These are phyloP conservation scores for Podiceps cristatus DNA, from an alignment of 2,113 vertebrate genomes.

Conservation along the genomic window DNA sequence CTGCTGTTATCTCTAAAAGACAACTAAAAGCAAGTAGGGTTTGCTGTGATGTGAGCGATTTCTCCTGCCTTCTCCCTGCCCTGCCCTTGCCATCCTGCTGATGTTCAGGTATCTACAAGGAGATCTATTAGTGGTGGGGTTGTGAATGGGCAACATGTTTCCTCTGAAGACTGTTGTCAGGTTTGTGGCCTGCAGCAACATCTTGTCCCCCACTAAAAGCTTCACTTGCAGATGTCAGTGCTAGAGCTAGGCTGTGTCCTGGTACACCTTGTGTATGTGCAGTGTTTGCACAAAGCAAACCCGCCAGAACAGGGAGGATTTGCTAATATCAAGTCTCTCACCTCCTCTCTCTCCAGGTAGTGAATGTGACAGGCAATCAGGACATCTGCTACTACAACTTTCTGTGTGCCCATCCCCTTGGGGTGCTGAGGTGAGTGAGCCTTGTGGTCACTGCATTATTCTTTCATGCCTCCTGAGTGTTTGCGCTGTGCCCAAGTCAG, in stretches of 20 bases:
- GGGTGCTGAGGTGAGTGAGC: conserved; percentile 78
- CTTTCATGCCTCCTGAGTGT: background rate
- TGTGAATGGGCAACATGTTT: background rate
- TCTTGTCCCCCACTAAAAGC: background rate
- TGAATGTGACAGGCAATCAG: conserved; percentile 84
- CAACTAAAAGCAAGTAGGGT: background rate
- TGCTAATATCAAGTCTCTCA: background rate
- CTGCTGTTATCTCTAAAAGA: background rate
- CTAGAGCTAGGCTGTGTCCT: background rate
- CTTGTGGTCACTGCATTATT: rapidly evolving
- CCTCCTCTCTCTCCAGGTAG: conserved; percentile 70
- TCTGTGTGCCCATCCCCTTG: conserved; percentile 82
- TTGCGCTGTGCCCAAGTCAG: background rate
- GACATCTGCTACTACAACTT: conserved; percentile 89
- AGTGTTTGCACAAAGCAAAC: background rate
- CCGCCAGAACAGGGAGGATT: background rate
- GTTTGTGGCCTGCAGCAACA: background rate
- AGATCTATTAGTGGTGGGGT: background rate
- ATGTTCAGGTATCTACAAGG: background rate
- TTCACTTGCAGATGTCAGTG: background rate
- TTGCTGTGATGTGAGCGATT: background rate
- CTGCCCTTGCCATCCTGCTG: background rate
- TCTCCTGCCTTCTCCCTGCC: background rate
- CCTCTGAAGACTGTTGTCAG: background rate
- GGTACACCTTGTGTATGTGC: background rate